Evolutionary conservation across 2,797 vertebrate genomes (phyloP).

Genomic region (Carapus acus): DNA sequence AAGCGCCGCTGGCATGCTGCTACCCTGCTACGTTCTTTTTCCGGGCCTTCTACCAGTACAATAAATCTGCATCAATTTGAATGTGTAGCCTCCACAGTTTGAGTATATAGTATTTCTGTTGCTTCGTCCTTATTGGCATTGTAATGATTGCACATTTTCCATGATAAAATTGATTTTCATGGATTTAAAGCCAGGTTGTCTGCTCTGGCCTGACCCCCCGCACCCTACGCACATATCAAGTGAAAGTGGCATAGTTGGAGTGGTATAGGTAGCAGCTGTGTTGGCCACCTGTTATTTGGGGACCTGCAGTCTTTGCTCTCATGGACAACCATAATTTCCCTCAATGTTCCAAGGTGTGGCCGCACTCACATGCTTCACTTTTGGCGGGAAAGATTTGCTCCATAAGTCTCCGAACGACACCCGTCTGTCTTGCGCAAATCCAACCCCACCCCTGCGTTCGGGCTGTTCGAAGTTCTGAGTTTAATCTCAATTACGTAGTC

Average conservation of each 20-base stretch:
- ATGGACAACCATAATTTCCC: conserved; percentile 13
- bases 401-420: conserved; percentile 21
- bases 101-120: conserved; percentile 66
- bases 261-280: conserved; percentile 37
- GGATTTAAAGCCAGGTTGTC: conserved; percentile 56
- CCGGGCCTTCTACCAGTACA: conserved; percentile 31
- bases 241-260: conserved; percentile 39
- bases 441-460: conserved; percentile 39
- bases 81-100: conserved; percentile 56
- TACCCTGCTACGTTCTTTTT: conserved; percentile 35
- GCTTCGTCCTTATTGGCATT: conserved; percentile 61
- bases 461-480: conserved; percentile 53
- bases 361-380: too few relatives aligned
- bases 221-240: conserved; percentile 39
- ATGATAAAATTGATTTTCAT: conserved; percentile 65
- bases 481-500: conserved; percentile 63
- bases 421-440: conserved; percentile 39
- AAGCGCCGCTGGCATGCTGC: conserved; percentile 39
- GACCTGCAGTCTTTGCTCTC: conserved; percentile 14
- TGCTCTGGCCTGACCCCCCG: conserved; percentile 53
- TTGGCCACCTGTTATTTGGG: conserved; percentile 40
- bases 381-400: conserved; percentile 9
- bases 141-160: conserved; percentile 60
- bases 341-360: background rate
- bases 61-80: conserved; percentile 55